Base-by-base conservation (phyloP, 2,888 invertebrate genomes). In the Diarsia rubi region DNA sequence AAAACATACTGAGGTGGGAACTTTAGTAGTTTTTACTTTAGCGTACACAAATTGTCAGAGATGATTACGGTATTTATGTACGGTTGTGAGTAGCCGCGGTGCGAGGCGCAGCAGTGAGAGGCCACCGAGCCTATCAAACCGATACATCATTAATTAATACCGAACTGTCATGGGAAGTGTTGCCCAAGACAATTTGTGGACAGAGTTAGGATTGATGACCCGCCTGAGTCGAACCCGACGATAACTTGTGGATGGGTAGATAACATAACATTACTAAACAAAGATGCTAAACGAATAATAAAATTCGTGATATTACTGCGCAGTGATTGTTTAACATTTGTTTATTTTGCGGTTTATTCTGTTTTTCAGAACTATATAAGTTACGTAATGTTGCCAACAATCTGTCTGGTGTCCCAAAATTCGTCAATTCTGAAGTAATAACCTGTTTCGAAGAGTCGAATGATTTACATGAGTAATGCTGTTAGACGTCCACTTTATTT, bases 111-210 rank as follows among this genome's bases (percentile, higher is more conserved):
- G 59, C 72, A 68, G 74, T 62, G 74, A 83, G 86, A 84, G 85
- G 88, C 86, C 82, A 88, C 78, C 84, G 89, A 83, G 85, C 83
- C 88, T 90, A 87, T 88, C 88, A 78, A 83, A 84, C 77, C 90
- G 82, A 92, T 93, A 89, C 90, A 92, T 92, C 92, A 92, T 91
- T 91, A 90, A 92, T 92, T 90, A 91, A 91, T 91, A 92, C 90
- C 88, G 88, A 89, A 90, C 91, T 92, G 91, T 92, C 92, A 92
- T 87, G 91, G 88, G 88, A 90, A 90, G 91, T 88, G 92, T 92
- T 91, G 88, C 88, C 80, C 85, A 89, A 92, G 90, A 90, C 91
- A 90, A 88, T 88, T 88, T 89, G 87, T 90, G 78, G 74, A 78
- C 80, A 77, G 72, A 67, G 74, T 76, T 74, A 78, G 79, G 86